Base-by-base conservation (phyloP, 2,797 vertebrate genomes). In the Karalla daura region DNA sequence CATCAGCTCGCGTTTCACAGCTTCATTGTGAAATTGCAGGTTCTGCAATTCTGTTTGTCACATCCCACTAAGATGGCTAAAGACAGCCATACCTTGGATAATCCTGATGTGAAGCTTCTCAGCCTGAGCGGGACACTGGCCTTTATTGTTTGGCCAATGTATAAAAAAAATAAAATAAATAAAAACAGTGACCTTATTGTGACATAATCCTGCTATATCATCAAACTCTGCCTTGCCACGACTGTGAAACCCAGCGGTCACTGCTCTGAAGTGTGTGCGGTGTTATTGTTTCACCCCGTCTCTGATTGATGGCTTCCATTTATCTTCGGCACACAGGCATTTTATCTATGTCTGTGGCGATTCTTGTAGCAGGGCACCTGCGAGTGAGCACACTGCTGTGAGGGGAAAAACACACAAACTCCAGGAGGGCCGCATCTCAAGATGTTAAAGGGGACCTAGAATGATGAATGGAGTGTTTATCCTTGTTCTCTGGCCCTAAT, bases 221-320 rank as follows among this genome's bases (percentile, higher is more conserved):
- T 15, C 46, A 49, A 11, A 36, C 28, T 17, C 17, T 8, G 45
- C 6, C 3, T 3, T 45, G 39, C 25, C n/a, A 13, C 1, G 40
- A 52, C 17, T 23, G 37, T 9, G 20, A 5, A 13, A 71, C 55
- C 14, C 23, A 44, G 6, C 45, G 13, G 67, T 30, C 20, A 18
- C 7, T 5, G 27, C 7, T 40, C 9, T 37, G 7, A 33, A 41
- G 47, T 47, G 21, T 23, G 18, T 32, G 39, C 0, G 11, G 24
- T 23, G 32, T 60, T 52, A 71, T 59, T 58, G 51, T 58, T 64
- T 54, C 17, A 5, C 41, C 5, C 0, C 12, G 37, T 44, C 10
- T 46, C 47, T 71, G 78, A 79, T 61, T 49, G 76, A 81, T 73
- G 64, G 63, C 44, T 18, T 68, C 72, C 49, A 75, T 81, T 83